Base-by-base conservation (phyloP, 1,140 invertebrate genomes). In the Manduca sexta region DNA sequence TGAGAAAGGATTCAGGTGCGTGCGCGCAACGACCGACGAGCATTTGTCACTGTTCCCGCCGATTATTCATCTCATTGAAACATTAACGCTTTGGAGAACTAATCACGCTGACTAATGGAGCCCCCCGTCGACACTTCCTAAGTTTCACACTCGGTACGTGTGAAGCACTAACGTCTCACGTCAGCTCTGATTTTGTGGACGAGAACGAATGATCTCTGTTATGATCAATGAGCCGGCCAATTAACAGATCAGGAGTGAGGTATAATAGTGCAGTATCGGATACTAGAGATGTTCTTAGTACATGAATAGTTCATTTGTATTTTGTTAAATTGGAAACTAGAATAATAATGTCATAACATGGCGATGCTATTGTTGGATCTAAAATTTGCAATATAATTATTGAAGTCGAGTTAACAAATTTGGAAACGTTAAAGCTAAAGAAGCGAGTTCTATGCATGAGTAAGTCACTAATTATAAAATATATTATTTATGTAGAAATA, bases 61-160 rank as follows among this genome's bases (percentile, higher is more conserved):
- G 69, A 83, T 84, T 83, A 83, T 79, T 84, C 81, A 84, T 84
- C 79, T 79, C 77, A 83, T 84, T 84, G 81, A 81, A 81, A 82
- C 77, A 82, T 84, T 81, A 84, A 79, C 69, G 72, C 67, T 62
- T 60, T 70, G 64, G 72, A 70, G 72, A 84, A 81, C 75, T 84
- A 82, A 84, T 82, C 81, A 84, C 70, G 68, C 62, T 78, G 75
- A 84, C 81, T 82, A 82, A 84, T 82, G 81, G 74, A 70, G 69
- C 72, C 77, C 76, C 76, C 78, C 73, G 78, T 80, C 76, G 80
- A 67, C 76, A 80, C 73, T 61, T 74, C 74, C 65, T 73, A 74
- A 81, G 77, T 76, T 75, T 77, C 73, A 78, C 71, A 69, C 66
- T 59, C 41, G 49, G 41, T 38, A 29, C 44, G 60, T 68, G 55